phyloP scores from a whole-genome alignment of 2,888 invertebrate genomes.

The Lutraria lutraria region DNA sequence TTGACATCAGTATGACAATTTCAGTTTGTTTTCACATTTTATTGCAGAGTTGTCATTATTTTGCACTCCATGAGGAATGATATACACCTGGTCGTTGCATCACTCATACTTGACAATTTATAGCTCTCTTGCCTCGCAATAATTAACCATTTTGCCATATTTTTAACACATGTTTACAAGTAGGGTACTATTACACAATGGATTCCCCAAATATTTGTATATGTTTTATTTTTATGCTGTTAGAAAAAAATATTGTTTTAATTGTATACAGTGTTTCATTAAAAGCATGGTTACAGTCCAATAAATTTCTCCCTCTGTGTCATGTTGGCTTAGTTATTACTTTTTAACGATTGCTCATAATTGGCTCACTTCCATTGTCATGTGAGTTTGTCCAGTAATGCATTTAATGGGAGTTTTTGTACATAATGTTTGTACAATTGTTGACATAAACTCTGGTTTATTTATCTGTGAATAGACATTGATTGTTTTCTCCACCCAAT shows the following conservation, averaged over 20 bases:
- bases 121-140: not conserved
- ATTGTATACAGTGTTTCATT: not conserved
- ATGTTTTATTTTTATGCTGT: not conserved
- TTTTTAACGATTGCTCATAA: not conserved
- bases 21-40: conserved; percentile 17
- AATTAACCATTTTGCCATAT: not conserved
- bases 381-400: not conserved
- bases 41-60: conserved; percentile 9
- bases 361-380: conserved; percentile 12
- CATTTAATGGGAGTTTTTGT: not conserved
- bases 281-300: not conserved
- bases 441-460: conserved; percentile 1
- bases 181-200: not conserved
- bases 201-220: not conserved
- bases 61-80: conserved; percentile 1
- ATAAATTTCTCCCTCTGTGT: not conserved
- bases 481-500: conserved; percentile 7
- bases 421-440: not conserved
- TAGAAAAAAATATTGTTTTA: not conserved
- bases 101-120: conserved; percentile 1
- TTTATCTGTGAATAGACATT: conserved; percentile 11
- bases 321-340: not conserved
- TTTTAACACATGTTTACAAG: not conserved
- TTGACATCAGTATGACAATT: conserved; percentile 16
- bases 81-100: conserved; percentile 10